Conservation (phyloP, 64 coral and sea anemone genomes). For the Pocillopora verrucosa region DNA sequence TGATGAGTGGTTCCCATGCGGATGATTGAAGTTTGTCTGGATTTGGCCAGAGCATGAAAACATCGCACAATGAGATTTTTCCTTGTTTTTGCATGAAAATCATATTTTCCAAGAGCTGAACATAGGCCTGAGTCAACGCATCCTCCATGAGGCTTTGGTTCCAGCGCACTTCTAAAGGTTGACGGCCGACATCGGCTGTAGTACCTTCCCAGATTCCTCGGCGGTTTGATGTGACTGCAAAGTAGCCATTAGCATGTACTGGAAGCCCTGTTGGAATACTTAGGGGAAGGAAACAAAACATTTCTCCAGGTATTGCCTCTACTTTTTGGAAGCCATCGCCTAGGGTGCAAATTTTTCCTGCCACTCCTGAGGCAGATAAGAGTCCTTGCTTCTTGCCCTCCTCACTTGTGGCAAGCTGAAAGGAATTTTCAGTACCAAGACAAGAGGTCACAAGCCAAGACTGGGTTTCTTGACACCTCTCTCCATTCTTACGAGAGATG, state of each 20-base stretch:
- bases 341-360: neutral
- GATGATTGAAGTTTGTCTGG: constrained; percentile 46
- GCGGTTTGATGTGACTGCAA: constrained; percentile 90
- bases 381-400: constrained; percentile 71
- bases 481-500: neutral
- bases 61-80: constrained; percentile 23
- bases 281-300: constrained; percentile 87
- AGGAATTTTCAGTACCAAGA: constrained; percentile 53
- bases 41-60: constrained; percentile 62
- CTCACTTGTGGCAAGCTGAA: constrained; percentile 57
- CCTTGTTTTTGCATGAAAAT: constrained; percentile 37
- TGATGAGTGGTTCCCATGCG: constrained; percentile 56
- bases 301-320: constrained; percentile 50
- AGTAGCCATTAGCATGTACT: constrained; percentile 91
- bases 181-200: constrained; percentile 34
- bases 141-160: constrained; percentile 86
- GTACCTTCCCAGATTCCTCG: constrained; percentile 87
- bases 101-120: constrained; percentile 69
- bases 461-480: neutral
- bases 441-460: constrained; percentile 56
- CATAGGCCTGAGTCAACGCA: constrained; percentile 68
- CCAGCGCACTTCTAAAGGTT: constrained; percentile 84
- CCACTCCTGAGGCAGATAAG: constrained; percentile 58
- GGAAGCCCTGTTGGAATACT: constrained; percentile 85
- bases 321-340: neutral